These are phyloP conservation scores for Cecidostiba fungosa DNA, from an alignment of 2,888 invertebrate genomes.

Conservation along the genomic window DNA sequence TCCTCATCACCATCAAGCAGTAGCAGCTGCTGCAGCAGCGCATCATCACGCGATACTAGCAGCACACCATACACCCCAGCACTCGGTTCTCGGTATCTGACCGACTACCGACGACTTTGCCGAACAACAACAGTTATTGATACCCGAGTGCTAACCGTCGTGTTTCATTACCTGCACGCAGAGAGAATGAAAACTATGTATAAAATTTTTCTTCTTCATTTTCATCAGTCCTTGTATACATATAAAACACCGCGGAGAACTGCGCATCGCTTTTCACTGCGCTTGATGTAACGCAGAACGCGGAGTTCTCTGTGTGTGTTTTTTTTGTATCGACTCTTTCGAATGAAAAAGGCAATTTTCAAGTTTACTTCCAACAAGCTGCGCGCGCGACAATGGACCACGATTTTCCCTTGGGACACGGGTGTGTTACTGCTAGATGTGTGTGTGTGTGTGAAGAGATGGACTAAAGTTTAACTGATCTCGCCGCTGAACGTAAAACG, in stretches of 20 bases:
- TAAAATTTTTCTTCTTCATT: neutral
- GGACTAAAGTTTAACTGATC: slow-evolving; percentile 57
- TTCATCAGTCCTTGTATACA: too few species aligned
- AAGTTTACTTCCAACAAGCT: slow-evolving; percentile 26
- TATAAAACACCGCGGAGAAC: too few species aligned
- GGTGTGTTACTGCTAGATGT: neutral
- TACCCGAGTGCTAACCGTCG: neutral
- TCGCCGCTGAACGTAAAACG: slow-evolving; percentile 35
- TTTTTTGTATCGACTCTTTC: neutral
- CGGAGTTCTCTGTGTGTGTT: neutral
- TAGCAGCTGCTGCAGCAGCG: neutral
- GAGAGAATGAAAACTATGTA: neutral
- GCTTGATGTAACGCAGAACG: neutral
- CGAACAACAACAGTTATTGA: slow-evolving; percentile 24
- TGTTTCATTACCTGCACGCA: neutral
- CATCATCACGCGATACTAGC: slow-evolving; percentile 45
- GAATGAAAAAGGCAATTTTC: slow-evolving; percentile 46
- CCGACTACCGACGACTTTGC: slow-evolving; percentile 64
- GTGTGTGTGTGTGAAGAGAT: neutral
- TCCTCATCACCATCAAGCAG: slow-evolving; percentile 61
- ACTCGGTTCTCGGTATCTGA: slow-evolving; percentile 74
- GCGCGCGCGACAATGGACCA: slow-evolving; percentile 3
- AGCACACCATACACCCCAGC: slow-evolving; percentile 61
- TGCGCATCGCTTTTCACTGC: neutral
- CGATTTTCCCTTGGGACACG: slow-evolving; percentile 39